These are phyloP conservation scores for Aspidiotus destructor DNA, from an alignment of 2,888 invertebrate genomes.

Conservation along the genomic window DNA sequence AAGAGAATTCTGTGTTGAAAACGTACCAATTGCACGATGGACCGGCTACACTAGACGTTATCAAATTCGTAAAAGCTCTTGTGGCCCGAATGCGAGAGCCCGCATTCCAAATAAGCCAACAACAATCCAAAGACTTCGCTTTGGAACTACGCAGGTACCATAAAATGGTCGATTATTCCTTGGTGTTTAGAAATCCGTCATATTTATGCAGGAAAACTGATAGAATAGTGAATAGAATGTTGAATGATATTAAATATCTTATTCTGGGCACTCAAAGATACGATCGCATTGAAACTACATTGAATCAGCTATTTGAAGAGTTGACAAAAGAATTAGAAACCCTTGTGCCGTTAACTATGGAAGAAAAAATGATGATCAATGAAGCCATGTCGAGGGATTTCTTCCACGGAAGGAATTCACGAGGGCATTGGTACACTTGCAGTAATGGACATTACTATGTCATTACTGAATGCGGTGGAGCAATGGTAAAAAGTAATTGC, in stretches of 20 bases:
- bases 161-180: constrained; percentile 17
- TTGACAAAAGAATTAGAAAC: constrained; percentile 36
- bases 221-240: constrained; percentile 6
- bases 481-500: constrained; percentile 48
- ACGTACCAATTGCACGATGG: too few species aligned
- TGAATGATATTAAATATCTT: constrained; percentile 32
- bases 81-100: too few species aligned
- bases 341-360: constrained; percentile 40
- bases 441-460: constrained; percentile 58
- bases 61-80: too few species aligned
- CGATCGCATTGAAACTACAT: constrained; percentile 35
- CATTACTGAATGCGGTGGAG: constrained; percentile 59
- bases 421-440: constrained; percentile 63
- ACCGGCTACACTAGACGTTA: too few species aligned
- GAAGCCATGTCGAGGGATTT: constrained; percentile 34
- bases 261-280: constrained; percentile 35
- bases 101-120: background rate
- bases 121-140: background rate
- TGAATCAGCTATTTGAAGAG: constrained; percentile 31
- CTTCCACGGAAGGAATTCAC: constrained; percentile 41
- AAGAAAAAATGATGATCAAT: constrained; percentile 47
- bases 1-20: too few species aligned
- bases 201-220: background rate
- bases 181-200: background rate
- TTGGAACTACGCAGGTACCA: constrained; percentile 20